Conservation (phyloP, 2,888 invertebrate species). For the Rhamnusium bicolor region DNA sequence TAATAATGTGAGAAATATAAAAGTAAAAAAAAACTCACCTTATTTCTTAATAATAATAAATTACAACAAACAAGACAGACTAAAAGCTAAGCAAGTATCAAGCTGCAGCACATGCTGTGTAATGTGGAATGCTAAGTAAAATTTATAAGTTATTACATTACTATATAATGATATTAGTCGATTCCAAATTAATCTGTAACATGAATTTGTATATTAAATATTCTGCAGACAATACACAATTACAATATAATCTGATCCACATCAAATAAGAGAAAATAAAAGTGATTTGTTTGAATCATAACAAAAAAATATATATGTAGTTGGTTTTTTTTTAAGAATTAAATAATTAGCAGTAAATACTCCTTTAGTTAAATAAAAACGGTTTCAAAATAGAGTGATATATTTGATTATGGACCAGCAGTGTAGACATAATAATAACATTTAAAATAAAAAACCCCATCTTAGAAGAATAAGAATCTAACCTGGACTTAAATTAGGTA, state of each 20-base stretch:
- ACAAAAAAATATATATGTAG: too few relatives aligned
- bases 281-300: background rate
- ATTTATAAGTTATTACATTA: background rate
- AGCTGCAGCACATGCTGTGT: slow-evolving; percentile 25
- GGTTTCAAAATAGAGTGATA: background rate
- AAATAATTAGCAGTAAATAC: too few relatives aligned
- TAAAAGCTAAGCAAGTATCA: slow-evolving; percentile 33
- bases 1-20: background rate
- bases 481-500: slow-evolving; percentile 33
- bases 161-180: background rate
- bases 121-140: background rate
- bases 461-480: slow-evolving; percentile 33
- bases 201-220: slow-evolving; percentile 37
- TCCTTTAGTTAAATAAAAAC: background rate
- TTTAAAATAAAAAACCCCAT: slow-evolving; percentile 37
- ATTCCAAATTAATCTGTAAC: slow-evolving; percentile 37
- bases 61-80: slow-evolving; percentile 19
- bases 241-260: slow-evolving; percentile 30
- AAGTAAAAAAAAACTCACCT: background rate
- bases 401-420: slow-evolving; percentile 35
- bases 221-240: slow-evolving; percentile 35
- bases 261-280: slow-evolving; percentile 7
- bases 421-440: slow-evolving; percentile 32
- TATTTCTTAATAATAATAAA: background rate
- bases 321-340: too few relatives aligned